phyloP scores from a whole-genome alignment of 1,140 invertebrate species.

The Stenopsyche tienmushanensis region DNA sequence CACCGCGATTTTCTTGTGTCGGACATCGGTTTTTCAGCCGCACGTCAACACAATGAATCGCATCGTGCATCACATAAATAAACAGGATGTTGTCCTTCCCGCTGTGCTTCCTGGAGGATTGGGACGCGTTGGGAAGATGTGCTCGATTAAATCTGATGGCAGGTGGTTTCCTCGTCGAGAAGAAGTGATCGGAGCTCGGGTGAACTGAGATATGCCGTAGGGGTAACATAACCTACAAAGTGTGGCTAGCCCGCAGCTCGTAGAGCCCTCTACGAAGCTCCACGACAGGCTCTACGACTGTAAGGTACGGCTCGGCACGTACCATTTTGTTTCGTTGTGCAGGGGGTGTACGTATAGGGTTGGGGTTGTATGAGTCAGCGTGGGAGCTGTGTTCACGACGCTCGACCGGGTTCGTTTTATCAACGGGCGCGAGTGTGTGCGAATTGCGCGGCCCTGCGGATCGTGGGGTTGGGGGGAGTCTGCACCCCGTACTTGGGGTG shows the following conservation, averaged over 20 bases:
- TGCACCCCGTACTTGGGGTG: neutral
- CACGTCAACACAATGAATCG: neutral
- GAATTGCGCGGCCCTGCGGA: conserved; percentile 12
- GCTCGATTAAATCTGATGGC: neutral
- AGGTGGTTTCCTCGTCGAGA: neutral
- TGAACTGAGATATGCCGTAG: neutral
- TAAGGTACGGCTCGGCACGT: conserved; percentile 3
- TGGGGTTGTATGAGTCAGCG: neutral
- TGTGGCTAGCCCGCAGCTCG: neutral
- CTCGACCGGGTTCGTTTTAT: neutral
- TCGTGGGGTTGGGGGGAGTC: neutral
- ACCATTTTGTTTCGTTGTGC: conserved; percentile 5
- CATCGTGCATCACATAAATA: neutral
- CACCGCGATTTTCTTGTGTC: neutral
- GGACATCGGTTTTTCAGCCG: neutral
- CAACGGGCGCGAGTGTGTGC: conserved; percentile 10
- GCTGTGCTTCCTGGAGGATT: no score
- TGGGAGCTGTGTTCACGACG: neutral
- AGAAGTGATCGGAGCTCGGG: no score
- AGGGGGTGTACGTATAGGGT: conserved; percentile 8
- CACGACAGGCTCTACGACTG: conserved; percentile 24
- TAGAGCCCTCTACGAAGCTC: conserved; percentile 13
- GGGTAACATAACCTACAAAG: conserved; percentile 35
- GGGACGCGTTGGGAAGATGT: no score
- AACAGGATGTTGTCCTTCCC: neutral